Base-by-base conservation (phyloP, 2,113 vertebrate genomes). In the Nestor notabilis region DNA sequence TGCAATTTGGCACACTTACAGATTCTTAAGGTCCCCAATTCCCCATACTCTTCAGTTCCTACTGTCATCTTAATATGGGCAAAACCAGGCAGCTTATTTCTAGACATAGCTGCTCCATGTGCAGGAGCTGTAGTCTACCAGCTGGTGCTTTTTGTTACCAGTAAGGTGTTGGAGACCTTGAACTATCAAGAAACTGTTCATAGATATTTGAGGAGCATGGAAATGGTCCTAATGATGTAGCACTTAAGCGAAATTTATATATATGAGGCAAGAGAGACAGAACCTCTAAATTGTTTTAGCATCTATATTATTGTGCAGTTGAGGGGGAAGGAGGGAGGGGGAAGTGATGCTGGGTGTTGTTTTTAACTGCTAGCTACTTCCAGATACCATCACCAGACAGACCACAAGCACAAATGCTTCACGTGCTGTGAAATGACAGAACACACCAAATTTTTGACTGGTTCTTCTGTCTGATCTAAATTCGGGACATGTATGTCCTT, bases 1-100 rank as follows among this genome's bases (percentile, higher is more conserved):
- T 20, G 16, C 17, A 13, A 18, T 77, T 19, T 77, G 41, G 27
- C 4, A 5, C 15, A 13, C 16, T 61, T 79, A 39, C 5, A 50
- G 10, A 25, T 44, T 37, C 17, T 53, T 39, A 18, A 28, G 8
- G 23, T 74, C 16, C 18, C 13, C 9, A 37, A 2, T 66, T 81
- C 5, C 5, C 5, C 0, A 0, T 41, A 29, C 11, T 15, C 28
- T 61, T 49, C 3, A 16, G 1, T 19, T 79, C 14, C 47, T 50
- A 2, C 6, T 60, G 35, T 16, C 7, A 0, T 85, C 50, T 68
- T 65, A 76, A 41, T 19, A 11, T 27, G 41, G 20, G 21, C 25
- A 46, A 44, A 76, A 21, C 8, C 24, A 55, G 46, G 13, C 20
- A 76, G 10, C 41, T 61, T 58, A 31, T 64, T 83, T 79, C 39